Conservation (phyloP, 1,140 invertebrate genomes). For the Thaumatotibia leucotreta region DNA sequence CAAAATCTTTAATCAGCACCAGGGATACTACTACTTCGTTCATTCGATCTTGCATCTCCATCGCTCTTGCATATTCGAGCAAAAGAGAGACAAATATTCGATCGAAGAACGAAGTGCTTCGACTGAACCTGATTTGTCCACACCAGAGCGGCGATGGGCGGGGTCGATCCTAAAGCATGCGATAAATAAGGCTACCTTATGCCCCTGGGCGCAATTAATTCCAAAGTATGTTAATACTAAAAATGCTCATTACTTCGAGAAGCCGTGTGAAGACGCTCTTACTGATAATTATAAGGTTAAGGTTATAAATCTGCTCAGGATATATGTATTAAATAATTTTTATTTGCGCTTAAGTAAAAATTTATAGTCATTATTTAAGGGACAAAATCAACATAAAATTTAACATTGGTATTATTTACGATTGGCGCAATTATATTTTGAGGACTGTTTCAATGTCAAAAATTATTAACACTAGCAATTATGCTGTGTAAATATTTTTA, state of each 20-base stretch:
- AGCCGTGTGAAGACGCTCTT: conserved; percentile 3
- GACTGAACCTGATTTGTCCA: background rate
- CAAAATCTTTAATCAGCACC: background rate
- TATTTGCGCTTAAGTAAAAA: background rate
- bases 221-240: conserved; percentile 50
- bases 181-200: conserved; percentile 55
- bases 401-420: background rate
- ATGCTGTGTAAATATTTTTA: too few relatives aligned
- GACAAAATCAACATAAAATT: background rate
- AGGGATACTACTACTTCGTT: too few relatives aligned
- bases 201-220: conserved; percentile 58
- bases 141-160: conserved; percentile 42
- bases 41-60: too few relatives aligned
- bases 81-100: too few relatives aligned
- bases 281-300: conserved; percentile 1
- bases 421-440: background rate
- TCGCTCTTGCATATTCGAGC: too few relatives aligned
- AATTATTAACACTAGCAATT: background rate
- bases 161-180: conserved; percentile 54
- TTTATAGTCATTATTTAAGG: background rate
- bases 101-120: too few relatives aligned
- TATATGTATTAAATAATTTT: background rate
- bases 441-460: background rate
- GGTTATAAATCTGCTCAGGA: background rate
- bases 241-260: conserved; percentile 15